Base-by-base conservation (phyloP, 2,888 invertebrate genomes). In the Epinotia nisella region DNA sequence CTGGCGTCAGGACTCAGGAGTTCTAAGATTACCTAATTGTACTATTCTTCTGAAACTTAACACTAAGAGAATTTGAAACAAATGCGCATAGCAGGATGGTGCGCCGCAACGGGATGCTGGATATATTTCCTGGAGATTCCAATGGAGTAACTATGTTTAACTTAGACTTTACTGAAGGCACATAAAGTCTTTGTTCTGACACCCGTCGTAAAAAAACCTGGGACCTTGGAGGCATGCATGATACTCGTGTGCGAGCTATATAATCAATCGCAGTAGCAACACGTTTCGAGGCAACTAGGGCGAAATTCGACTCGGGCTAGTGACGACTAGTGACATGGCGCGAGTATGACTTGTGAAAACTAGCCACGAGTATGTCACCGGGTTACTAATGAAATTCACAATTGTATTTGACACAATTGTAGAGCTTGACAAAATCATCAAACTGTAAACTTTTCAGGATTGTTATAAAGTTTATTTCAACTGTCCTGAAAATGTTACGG, bases 131-230 rank as follows among this genome's bases (percentile, higher is more conserved):
- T n/a, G n/a, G n/a, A n/a, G n/a, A n/a, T n/a, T 35, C 9, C 9
- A 29, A 29, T 29, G 29, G 9, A 35, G 21, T 24, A 24, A 24
- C 0, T 19, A 24, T 3, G 53, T 55, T 19, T 15, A 9, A 9
- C 2, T 51, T 19, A 11, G 35, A 51, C 51, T 35, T 35, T 35
- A 51, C 17, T 35, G 17, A 2, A 21, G 9, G 35, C 35, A n/a
- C n/a, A 13, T 55, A 39, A 29, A 53, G 35, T 65, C 65, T 65
- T 39, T 65, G 53, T 65, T 65, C 65, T 19, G 4, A 21, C 15
- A 49, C 19, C 19, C 7, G 1, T 15, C 17, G 24, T 29, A 62
- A 64, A 65, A n/a, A 65, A 65, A 39, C 35, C 49, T 51, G 13
- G 65, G 39, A n/a, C 53, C 65, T 65, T 65, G 65, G 19, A 39